A percentile compares a stretch with the other conserved stretches of the same genome.
These are phyloP conservation scores for Diarsia brunnea DNA, from an alignment of 2,888 invertebrate species.

Conservation along the genomic window DNA sequence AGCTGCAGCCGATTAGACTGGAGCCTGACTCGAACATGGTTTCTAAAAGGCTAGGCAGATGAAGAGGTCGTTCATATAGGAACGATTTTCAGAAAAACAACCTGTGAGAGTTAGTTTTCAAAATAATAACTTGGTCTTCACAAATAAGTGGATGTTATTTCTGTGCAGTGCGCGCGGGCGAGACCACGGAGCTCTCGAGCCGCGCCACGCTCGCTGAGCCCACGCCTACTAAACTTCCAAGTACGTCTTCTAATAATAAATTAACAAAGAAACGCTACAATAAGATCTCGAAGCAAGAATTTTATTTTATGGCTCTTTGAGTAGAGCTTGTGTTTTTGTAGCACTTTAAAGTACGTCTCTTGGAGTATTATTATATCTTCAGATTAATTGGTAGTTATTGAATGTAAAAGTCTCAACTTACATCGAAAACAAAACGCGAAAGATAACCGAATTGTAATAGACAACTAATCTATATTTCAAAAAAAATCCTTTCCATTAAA, in stretches of 20 bases:
- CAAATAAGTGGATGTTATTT: constrained; percentile 84
- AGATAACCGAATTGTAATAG: not conserved
- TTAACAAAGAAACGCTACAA: constrained; percentile 76
- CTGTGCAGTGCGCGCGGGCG: constrained; percentile 89
- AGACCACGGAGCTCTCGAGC: constrained; percentile 87
- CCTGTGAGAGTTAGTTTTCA: constrained; percentile 5
- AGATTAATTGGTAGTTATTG: not conserved
- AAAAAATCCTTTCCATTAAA: not conserved
- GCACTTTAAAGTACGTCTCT: not conserved
- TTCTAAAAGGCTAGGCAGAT: not conserved
- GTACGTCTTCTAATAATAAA: constrained; percentile 85
- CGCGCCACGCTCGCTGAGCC: constrained; percentile 89
- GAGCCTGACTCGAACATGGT: too few relatives aligned
- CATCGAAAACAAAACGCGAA: not conserved
- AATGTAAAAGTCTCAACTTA: not conserved
- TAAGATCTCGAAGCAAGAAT: constrained; percentile 77
- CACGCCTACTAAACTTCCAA: constrained; percentile 92
- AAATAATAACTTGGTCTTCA: constrained; percentile 46
- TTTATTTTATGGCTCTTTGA: not conserved
- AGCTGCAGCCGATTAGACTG: not conserved
- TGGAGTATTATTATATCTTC: not conserved
- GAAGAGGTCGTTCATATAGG: not conserved
- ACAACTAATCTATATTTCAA: not conserved
- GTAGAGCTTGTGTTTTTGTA: not conserved
- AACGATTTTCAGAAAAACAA: not conserved